These are phyloP conservation scores for Zosterops lateralis DNA, from an alignment of 2,113 vertebrate genomes.

Conservation along the genomic window DNA sequence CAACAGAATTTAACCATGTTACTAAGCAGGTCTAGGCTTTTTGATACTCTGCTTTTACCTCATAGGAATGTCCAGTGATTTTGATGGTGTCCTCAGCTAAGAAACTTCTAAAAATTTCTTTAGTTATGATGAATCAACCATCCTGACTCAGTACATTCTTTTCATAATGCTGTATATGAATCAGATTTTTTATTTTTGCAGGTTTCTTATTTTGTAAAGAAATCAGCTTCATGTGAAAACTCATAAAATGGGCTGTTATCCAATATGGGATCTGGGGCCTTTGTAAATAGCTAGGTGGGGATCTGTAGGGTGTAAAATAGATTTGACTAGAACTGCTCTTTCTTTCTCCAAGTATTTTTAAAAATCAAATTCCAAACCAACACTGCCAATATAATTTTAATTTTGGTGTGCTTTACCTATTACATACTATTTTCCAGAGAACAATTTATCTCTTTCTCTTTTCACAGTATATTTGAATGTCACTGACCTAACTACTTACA, in stretches of 20 bases:
- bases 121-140: background rate
- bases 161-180: background rate
- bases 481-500: constrained; percentile 85
- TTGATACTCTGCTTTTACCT: background rate
- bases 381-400: background rate
- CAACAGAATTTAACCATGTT: background rate
- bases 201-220: background rate
- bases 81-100: background rate
- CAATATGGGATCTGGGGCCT: background rate
- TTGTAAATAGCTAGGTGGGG: background rate
- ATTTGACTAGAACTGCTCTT: background rate
- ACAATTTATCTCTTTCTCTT: background rate
- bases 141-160: background rate
- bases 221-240: background rate
- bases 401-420: background rate
- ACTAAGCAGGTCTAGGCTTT: background rate
- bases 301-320: background rate
- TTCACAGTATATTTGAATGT: constrained; percentile 91
- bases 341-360: background rate
- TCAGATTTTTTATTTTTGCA: background rate
- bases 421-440: background rate
- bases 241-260: background rate
- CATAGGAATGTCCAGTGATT: background rate
- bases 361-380: background rate
- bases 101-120: background rate